Percentiles rank a stretch among this genome's conserved stretches.
Evolutionary conservation across 2,888 invertebrate genomes (phyloP).

Genomic region (Molorchus minor): DNA sequence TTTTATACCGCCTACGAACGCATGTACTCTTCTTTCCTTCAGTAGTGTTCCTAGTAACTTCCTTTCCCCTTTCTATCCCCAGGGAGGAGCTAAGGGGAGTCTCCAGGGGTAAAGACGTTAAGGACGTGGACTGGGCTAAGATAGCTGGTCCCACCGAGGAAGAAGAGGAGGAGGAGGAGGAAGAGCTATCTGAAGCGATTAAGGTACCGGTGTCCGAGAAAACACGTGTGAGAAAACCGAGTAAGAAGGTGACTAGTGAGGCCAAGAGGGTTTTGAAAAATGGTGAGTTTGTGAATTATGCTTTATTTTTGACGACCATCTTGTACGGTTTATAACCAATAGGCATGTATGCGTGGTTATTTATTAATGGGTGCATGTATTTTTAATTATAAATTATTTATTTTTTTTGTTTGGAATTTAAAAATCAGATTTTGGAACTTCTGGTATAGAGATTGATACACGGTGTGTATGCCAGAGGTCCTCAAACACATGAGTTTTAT

Average conservation of each 20-base stretch:
- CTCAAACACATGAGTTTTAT: too few species aligned
- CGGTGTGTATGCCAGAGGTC: too few species aligned
- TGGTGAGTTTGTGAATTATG: constrained; percentile 64
- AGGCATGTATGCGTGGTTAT: too few species aligned
- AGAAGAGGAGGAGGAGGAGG: constrained; percentile 63
- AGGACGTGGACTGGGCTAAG: constrained; percentile 86
- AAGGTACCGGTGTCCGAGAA: constrained; percentile 81
- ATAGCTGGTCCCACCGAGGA: constrained; percentile 73
- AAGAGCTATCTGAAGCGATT: constrained; percentile 75
- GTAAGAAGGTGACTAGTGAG: constrained; percentile 64
- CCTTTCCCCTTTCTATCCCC: constrained; percentile 1
- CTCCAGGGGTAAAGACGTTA: constrained; percentile 82
- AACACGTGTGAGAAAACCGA: constrained; percentile 74
- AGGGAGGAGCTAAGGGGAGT: constrained; percentile 88
- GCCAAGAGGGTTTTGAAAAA: constrained; percentile 66
- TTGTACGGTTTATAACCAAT: too few species aligned
- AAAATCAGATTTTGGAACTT: too few species aligned
- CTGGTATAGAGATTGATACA: too few species aligned
- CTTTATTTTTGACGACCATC: background rate
- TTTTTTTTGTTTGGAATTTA: too few species aligned
- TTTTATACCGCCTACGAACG: too few species aligned
- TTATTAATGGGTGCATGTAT: too few species aligned
- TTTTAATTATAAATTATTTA: too few species aligned
- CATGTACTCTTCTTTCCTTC: background rate
- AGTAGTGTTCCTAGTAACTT: constrained; percentile 7